Conservation (phyloP, 2,888 invertebrate genomes). For the Mesodorylaimus sp. region DNA sequence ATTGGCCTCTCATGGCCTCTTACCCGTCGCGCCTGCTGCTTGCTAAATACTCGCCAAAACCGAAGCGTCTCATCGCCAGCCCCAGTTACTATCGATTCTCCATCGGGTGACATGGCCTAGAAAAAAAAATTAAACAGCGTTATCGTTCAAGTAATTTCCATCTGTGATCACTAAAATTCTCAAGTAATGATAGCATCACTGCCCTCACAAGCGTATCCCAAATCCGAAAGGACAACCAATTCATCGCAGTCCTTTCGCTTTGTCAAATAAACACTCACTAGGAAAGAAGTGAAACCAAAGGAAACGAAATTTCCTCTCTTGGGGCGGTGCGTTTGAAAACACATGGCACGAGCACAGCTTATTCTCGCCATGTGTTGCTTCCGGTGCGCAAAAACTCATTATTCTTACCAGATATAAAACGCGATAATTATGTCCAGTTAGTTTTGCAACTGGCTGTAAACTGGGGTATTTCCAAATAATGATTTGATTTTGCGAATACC, state of each 20-base stretch:
- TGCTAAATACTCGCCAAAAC: slow-evolving; percentile 98
- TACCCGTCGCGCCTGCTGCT: slow-evolving; percentile 54
- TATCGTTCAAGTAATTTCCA: slow-evolving; percentile 1
- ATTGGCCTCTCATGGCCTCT: slow-evolving; percentile 7
- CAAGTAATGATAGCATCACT: too few species aligned
- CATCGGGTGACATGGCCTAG: slow-evolving; percentile 78
- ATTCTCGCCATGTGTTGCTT: too few species aligned
- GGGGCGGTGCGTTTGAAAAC: too few species aligned
- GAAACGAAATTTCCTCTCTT: too few species aligned
- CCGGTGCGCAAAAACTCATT: too few species aligned
- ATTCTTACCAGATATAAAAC: slow-evolving; percentile 64
- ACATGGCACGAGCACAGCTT: too few species aligned
- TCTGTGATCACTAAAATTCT: background rate
- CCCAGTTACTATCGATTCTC: slow-evolving; percentile 94
- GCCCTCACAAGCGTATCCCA: too few species aligned
- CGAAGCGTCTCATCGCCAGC: slow-evolving; percentile 93
- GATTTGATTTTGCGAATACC: slow-evolving; percentile 95
- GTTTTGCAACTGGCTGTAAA: slow-evolving; percentile 81
- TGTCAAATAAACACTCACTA: too few species aligned
- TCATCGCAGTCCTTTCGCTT: too few species aligned
- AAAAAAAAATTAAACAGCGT: slow-evolving; percentile 7
- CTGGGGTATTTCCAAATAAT: slow-evolving; percentile 97
- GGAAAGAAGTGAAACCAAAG: too few species aligned
- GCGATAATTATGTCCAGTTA: slow-evolving; percentile 86
- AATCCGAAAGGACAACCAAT: too few species aligned